A percentile compares a stretch with the other conserved stretches of the same genome.
These are phyloP conservation scores for Pteruthius melanotis DNA, from an alignment of 2,113 vertebrate species.

Conservation along the genomic window DNA sequence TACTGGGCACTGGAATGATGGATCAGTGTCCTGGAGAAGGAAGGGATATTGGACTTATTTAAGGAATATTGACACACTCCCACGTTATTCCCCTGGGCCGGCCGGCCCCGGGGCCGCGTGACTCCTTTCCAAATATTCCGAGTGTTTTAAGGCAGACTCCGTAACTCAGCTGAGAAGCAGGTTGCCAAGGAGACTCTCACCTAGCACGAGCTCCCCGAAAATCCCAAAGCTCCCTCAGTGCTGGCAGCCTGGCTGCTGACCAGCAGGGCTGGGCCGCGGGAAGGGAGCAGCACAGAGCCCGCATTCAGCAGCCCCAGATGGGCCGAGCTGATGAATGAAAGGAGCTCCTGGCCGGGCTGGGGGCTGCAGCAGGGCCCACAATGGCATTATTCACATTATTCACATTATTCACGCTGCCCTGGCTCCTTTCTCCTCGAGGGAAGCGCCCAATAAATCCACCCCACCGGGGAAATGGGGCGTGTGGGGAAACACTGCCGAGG, in stretches of 20 bases:
- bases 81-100: fast-evolving
- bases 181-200: constrained; percentile 27
- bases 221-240: background rate
- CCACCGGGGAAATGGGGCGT: background rate
- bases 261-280: background rate
- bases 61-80: fast-evolving
- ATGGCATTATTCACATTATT: background rate
- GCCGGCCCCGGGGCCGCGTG: fast-evolving
- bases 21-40: background rate
- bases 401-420: background rate
- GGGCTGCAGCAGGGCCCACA: background rate
- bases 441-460: background rate
- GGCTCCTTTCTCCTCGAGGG: background rate
- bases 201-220: background rate
- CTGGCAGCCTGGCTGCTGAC: background rate
- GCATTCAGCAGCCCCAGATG: background rate
- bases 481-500: background rate
- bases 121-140: background rate
- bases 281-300: background rate
- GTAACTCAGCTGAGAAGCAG: background rate
- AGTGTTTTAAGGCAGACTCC: background rate
- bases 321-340: constrained; percentile 12
- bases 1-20: fast-evolving
- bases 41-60: fast-evolving
- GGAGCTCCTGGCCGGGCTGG: background rate